Conservation (phyloP, 2,888 invertebrate species). For the Erebia palarica region DNA sequence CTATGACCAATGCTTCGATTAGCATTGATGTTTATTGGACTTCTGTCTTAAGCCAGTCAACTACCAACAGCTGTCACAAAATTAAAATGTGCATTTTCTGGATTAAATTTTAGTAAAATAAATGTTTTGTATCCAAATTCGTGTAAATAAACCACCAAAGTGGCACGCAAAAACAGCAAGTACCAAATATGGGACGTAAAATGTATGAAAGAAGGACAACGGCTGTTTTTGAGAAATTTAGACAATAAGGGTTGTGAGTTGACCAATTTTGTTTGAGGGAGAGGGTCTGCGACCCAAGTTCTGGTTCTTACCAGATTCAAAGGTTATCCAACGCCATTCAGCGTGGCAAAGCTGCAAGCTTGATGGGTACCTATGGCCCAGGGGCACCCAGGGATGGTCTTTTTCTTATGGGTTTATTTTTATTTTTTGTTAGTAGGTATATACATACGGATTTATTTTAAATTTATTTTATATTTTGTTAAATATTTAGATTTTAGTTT, state of each 20-base stretch:
- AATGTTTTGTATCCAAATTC: conserved; percentile 26
- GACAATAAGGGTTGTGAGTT: conserved; percentile 68
- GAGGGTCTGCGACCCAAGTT: too few relatives aligned
- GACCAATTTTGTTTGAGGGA: background rate
- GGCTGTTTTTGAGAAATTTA: conserved; percentile 64
- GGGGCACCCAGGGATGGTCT: too few relatives aligned
- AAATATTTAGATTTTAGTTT: too few relatives aligned
- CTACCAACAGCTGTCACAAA: conserved; percentile 17
- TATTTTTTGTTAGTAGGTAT: too few relatives aligned
- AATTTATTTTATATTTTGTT: too few relatives aligned
- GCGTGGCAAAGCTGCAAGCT: too few relatives aligned
- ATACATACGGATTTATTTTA: too few relatives aligned
- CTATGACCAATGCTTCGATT: too few relatives aligned
- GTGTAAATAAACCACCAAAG: conserved; percentile 52
- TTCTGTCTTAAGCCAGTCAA: background rate
- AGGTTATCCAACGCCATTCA: too few relatives aligned
- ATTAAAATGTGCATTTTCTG: conserved; percentile 25
- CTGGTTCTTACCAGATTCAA: too few relatives aligned
- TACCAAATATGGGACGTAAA: conserved; percentile 75
- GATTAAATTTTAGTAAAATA: conserved; percentile 6
- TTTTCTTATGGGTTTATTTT: too few relatives aligned
- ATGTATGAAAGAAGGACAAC: conserved; percentile 72
- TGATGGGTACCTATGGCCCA: too few relatives aligned
- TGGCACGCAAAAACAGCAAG: conserved; percentile 64
- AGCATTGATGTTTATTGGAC: background rate